These are phyloP conservation scores for Schrankia costaestrigalis DNA, from an alignment of 2,888 invertebrate genomes.

Conservation along the genomic window DNA sequence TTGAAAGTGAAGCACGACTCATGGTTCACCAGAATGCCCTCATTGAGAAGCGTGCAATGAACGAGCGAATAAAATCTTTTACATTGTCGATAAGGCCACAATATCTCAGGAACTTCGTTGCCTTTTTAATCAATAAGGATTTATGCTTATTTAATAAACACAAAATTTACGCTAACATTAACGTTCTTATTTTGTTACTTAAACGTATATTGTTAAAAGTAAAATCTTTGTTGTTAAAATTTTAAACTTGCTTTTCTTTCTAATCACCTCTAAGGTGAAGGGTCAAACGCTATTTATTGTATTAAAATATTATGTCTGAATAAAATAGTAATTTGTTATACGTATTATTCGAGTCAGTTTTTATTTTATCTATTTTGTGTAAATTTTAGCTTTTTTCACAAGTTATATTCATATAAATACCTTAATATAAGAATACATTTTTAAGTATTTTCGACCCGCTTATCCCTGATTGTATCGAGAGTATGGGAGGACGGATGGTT, in stretches of 20 bases:
- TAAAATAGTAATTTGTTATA: conserved; percentile 16
- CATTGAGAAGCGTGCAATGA: conserved; percentile 62
- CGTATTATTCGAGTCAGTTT: conserved; percentile 30
- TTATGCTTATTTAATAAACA: conserved; percentile 22
- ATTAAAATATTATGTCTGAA: too few relatives aligned
- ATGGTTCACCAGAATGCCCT: conserved; percentile 78
- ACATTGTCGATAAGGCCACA: conserved; percentile 20
- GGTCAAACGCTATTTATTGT: too few relatives aligned
- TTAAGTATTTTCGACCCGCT: conserved; percentile 56
- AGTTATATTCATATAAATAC: conserved; percentile 27
- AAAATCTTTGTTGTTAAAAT: too few relatives aligned
- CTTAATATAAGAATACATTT: conserved; percentile 30
- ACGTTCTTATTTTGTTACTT: conserved; percentile 1
- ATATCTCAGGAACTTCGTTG: conserved; percentile 28
- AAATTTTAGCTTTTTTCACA: conserved; percentile 21
- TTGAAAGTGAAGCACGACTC: conserved; percentile 75
- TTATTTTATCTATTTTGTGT: conserved; percentile 24
- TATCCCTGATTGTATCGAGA: conserved; percentile 47
- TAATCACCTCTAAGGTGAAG: conserved; percentile 25
- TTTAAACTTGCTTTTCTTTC: conserved; percentile 17
- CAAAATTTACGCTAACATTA: conserved; percentile 3
- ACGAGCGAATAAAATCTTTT: conserved; percentile 11
- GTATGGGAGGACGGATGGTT: conserved; percentile 57
- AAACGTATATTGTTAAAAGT: too few relatives aligned
- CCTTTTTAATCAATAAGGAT: conserved; percentile 10